Evolutionary conservation across 2,888 invertebrate species (phyloP).

Genomic region (Strigamia maritima): DNA sequence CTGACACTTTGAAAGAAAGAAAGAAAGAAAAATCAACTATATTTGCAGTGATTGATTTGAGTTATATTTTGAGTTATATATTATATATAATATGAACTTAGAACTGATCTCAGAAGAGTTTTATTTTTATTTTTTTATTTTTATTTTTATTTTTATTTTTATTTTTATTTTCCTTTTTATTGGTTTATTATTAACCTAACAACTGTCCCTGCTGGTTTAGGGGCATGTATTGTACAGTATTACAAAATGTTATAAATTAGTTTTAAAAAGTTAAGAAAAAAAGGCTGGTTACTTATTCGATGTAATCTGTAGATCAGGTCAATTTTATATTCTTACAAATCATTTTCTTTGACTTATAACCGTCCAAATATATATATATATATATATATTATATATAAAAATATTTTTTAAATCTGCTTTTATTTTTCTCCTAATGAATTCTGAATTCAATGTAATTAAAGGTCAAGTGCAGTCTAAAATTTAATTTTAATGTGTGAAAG

Average conservation of each 20-base stretch:
- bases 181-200: neutral
- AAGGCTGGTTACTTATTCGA: conserved; percentile 24
- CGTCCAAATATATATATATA: neutral
- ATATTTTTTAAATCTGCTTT: neutral
- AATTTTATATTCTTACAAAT: neutral
- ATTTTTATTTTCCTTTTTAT: neutral
- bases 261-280: neutral
- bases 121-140: conserved; percentile 1
- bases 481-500: no score
- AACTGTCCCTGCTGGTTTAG: conserved; percentile 28
- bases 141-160: neutral
- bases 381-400: neutral
- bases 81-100: neutral
- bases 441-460: neutral
- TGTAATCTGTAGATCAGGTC: conserved; percentile 30
- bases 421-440: neutral
- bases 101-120: conserved; percentile 26
- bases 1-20: neutral
- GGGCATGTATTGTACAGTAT: conserved; percentile 30
- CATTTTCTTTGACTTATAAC: neutral
- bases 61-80: neutral
- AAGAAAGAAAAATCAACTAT: neutral
- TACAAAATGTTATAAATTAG: neutral
- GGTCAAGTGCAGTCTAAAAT: no score
- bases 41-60: neutral